Conservation (phyloP, 2,888 invertebrate species). For the Diachrysia chrysitis region DNA sequence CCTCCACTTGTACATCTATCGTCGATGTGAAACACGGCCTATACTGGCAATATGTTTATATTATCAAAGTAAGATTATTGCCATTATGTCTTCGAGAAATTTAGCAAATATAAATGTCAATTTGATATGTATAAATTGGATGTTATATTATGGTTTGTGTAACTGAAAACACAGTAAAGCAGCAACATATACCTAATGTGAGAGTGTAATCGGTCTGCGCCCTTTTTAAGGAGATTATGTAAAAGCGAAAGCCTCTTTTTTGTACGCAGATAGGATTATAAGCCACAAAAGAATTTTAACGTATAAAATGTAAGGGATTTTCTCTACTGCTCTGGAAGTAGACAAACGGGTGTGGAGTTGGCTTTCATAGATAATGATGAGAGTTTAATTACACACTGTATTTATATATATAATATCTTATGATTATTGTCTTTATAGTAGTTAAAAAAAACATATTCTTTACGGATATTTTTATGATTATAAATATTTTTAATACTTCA, state of each 20-base stretch:
- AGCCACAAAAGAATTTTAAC: constrained; percentile 32
- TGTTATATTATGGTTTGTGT: background rate
- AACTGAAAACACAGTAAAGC: background rate
- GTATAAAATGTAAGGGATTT: constrained; percentile 27
- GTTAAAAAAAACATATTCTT: too few species aligned
- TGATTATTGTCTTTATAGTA: background rate
- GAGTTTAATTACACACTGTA: background rate
- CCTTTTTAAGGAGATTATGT: constrained; percentile 50
- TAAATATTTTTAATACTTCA: too few species aligned
- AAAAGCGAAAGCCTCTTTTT: constrained; percentile 35
- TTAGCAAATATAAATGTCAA: background rate
- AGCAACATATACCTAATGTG: background rate
- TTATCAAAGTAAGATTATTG: too few species aligned
- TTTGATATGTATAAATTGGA: background rate
- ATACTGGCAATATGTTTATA: too few species aligned
- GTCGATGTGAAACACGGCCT: too few species aligned
- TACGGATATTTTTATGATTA: too few species aligned
- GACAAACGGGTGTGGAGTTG: background rate
- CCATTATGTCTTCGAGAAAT: too few species aligned
- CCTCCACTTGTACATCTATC: too few species aligned
- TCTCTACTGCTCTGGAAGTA: background rate
- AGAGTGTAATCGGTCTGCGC: constrained; percentile 10
- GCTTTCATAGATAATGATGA: background rate
- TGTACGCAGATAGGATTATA: constrained; percentile 41
- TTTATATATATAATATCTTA: background rate